A percentile compares a stretch with the other conserved stretches of the same genome.
phyloP scores from a whole-genome alignment of 2,797 vertebrate genomes.

The Sebastes umbrosus region DNA sequence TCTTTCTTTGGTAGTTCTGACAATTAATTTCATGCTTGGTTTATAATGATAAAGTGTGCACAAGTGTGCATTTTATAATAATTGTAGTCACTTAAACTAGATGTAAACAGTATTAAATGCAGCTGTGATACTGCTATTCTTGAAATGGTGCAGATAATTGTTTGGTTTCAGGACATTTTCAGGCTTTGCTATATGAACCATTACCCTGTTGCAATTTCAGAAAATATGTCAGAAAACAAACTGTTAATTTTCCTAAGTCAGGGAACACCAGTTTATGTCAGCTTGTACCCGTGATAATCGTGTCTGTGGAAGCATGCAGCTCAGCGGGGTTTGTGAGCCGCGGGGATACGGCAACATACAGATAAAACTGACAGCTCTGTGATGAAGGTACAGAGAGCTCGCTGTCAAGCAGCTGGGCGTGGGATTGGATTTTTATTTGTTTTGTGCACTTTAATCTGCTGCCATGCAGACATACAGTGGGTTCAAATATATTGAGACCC shows the following conservation, averaged over 20 bases:
- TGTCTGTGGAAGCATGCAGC: constrained; percentile 22
- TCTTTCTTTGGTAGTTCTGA: neutral
- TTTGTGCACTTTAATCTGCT: constrained; percentile 39
- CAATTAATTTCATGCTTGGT: constrained; percentile 6
- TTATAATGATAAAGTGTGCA: neutral
- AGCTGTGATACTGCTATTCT: neutral
- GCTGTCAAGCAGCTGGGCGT: constrained; percentile 41
- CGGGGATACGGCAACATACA: constrained; percentile 3
- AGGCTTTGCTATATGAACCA: neutral
- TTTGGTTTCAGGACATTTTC: neutral
- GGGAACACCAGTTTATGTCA: constrained; percentile 19
- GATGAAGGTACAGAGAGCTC: constrained; percentile 41
- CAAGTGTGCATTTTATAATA: neutral
- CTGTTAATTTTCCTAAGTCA: constrained; percentile 18
- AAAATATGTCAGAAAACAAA: constrained; percentile 10
- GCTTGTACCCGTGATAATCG: constrained; percentile 8
- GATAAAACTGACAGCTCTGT: constrained; percentile 44
- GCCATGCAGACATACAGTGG: constrained; percentile 14
- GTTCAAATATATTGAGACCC: constrained; percentile 2
- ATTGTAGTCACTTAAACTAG: neutral
- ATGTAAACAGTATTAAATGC: neutral
- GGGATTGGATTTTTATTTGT: constrained; percentile 63
- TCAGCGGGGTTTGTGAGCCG: neutral
- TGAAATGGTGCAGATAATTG: neutral
- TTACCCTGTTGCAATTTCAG: neutral